Percentiles rank a stretch among this genome's conserved stretches.
Evolutionary conservation across 2,797 vertebrate species (phyloP).

Genomic region (Epinephelus malabaricus): DNA sequence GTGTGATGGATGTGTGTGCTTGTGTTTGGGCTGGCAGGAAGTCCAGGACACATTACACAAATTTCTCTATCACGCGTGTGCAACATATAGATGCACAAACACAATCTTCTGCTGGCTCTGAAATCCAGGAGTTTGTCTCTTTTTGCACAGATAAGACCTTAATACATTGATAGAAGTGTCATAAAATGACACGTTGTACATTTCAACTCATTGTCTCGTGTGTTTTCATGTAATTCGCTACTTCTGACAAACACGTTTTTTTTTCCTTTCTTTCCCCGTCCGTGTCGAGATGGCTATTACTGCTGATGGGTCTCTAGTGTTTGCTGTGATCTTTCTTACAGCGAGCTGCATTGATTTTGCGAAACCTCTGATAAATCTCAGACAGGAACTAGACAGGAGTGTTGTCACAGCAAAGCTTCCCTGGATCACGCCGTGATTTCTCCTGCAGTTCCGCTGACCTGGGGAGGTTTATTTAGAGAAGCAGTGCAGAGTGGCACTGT

Average conservation of each 20-base stretch:
- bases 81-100: constrained; percentile 61
- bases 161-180: constrained; percentile 33
- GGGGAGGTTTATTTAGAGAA: constrained; percentile 77
- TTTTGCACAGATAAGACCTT: constrained; percentile 50
- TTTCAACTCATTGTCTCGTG: constrained; percentile 55
- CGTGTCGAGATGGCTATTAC: constrained; percentile 76
- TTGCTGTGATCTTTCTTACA: constrained; percentile 81
- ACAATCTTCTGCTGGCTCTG: constrained; percentile 2
- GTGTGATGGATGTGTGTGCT: constrained; percentile 78
- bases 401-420: constrained; percentile 85
- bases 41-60: constrained; percentile 70
- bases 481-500: constrained; percentile 49
- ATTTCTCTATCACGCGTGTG: constrained; percentile 55
- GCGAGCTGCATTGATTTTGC: constrained; percentile 84
- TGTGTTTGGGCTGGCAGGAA: constrained; percentile 70
- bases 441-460: constrained; percentile 76
- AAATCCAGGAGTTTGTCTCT: constrained; percentile 32
- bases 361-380: constrained; percentile 83
- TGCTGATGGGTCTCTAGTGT: constrained; percentile 79
- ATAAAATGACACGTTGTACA: constrained; percentile 43
- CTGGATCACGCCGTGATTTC: constrained; percentile 79
- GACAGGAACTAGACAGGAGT: constrained; percentile 81
- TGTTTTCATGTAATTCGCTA: constrained; percentile 59
- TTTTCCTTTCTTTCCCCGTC: constrained; percentile 11
- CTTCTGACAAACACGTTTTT: constrained; percentile 64